Evolutionary conservation across 2,888 invertebrate species (phyloP).

Genomic region (Leucophenga maculata): DNA sequence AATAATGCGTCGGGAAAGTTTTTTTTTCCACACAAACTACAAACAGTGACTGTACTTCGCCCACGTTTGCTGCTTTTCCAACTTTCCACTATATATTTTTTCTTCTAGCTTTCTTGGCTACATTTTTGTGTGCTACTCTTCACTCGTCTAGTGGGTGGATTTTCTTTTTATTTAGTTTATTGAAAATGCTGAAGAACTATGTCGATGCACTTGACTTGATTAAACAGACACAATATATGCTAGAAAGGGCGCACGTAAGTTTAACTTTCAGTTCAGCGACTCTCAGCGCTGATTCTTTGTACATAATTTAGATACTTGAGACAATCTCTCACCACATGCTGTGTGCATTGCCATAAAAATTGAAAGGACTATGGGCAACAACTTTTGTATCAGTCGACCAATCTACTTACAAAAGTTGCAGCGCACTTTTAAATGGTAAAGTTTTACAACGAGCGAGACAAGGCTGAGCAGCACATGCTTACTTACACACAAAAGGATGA

Average conservation of each 20-base stretch:
- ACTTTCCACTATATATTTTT: neutral
- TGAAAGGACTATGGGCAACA: too few relatives aligned
- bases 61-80: neutral
- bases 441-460: neutral
- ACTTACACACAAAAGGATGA: conserved; percentile 12
- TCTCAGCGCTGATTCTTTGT: too few relatives aligned
- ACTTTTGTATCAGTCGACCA: conserved; percentile 3
- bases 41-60: neutral
- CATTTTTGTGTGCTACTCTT: neutral
- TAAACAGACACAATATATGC: neutral
- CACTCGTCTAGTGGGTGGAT: too few relatives aligned
- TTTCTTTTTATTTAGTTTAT: neutral
- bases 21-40: conserved; percentile 20
- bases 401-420: conserved; percentile 12
- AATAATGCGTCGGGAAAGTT: conserved; percentile 36
- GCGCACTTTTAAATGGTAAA: conserved; percentile 18
- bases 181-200: neutral
- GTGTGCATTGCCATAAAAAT: too few relatives aligned
- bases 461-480: conserved; percentile 4
- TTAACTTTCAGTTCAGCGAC: neutral
- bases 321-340: neutral
- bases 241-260: neutral
- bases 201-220: conserved; percentile 20
- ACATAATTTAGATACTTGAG: conserved; percentile 13
- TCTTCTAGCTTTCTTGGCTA: neutral